A percentile compares a stretch with the other conserved stretches of the same genome.
phyloP scores from a whole-genome alignment of 2,888 invertebrate genomes.

The Hemithea aestivaria region DNA sequence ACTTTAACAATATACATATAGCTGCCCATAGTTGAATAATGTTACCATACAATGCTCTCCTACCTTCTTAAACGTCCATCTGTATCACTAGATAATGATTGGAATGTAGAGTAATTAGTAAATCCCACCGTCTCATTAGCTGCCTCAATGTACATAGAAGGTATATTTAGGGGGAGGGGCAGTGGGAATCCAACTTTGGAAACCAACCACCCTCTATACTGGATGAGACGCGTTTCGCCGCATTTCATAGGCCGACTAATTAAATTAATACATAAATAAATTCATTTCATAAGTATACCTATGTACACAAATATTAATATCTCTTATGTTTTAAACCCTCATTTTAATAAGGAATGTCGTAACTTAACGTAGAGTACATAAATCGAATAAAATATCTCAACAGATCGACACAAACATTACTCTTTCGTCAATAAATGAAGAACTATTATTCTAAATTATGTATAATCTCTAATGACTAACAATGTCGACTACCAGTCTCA shows the following conservation, averaged over 20 bases:
- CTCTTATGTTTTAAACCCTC: conserved; percentile 66
- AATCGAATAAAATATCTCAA: conserved; percentile 61
- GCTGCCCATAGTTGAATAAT: conserved; percentile 65
- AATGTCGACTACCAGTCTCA: conserved; percentile 79
- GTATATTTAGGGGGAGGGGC: too few relatives aligned
- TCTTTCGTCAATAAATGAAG: conserved; percentile 62
- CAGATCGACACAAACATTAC: conserved; percentile 61
- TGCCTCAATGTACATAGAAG: background rate
- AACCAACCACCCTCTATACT: background rate
- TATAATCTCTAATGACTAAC: conserved; percentile 74
- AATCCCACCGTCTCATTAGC: conserved; percentile 18
- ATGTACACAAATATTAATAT: conserved; percentile 57
- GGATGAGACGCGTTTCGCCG: conserved; percentile 40
- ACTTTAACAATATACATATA: conserved; percentile 48
- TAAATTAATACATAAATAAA: conserved; percentile 48
- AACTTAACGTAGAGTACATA: conserved; percentile 57
- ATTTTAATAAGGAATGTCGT: conserved; percentile 61
- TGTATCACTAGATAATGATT: conserved; percentile 16
- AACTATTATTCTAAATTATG: conserved; percentile 67
- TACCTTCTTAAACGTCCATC: conserved; percentile 23
- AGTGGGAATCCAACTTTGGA: too few relatives aligned
- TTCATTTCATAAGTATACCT: conserved; percentile 48
- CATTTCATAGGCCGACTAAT: conserved; percentile 61
- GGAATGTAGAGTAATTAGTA: conserved; percentile 20
- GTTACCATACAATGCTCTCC: conserved; percentile 41